phyloP scores from a whole-genome alignment of 2,888 invertebrate genomes.

The Zelleria hepariella region DNA sequence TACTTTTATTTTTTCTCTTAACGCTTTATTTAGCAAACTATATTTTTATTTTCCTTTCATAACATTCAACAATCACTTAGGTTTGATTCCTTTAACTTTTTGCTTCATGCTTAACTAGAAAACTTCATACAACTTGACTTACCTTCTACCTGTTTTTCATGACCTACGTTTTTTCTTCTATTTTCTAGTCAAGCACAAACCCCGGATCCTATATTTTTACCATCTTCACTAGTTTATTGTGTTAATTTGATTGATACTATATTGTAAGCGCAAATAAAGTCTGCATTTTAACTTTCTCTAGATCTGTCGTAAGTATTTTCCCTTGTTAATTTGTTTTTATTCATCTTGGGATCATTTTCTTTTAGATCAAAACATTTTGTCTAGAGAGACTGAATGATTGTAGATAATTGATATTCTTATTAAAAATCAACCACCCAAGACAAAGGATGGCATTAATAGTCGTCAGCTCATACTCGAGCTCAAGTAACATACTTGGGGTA shows the following conservation, averaged over 20 bases:
- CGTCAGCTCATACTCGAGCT: no score
- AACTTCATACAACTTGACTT: not conserved
- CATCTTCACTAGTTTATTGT: no score
- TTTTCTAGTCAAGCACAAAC: not conserved
- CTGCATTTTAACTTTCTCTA: not conserved
- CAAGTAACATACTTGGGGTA: no score
- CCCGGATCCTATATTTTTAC: no score
- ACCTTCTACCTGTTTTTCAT: not conserved
- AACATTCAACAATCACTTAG: not conserved
- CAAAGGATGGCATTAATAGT: no score
- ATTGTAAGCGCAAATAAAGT: not conserved
- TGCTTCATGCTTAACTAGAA: not conserved
- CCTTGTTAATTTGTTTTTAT: no score
- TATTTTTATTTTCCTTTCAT: slow-evolving; percentile 10
- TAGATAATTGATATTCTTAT: no score
- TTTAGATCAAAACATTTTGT: no score
- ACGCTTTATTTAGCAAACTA: slow-evolving; percentile 30
- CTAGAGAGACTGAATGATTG: no score
- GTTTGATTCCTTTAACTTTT: slow-evolving; percentile 14
- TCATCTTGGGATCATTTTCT: no score
- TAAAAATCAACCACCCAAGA: no score
- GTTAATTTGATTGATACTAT: not conserved
- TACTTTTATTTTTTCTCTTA: slow-evolving; percentile 25
- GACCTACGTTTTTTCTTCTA: not conserved
- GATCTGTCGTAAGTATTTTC: not conserved